Evolutionary conservation across 2,888 invertebrate species (phyloP).

Genomic region (Pseudococcus viburni): DNA sequence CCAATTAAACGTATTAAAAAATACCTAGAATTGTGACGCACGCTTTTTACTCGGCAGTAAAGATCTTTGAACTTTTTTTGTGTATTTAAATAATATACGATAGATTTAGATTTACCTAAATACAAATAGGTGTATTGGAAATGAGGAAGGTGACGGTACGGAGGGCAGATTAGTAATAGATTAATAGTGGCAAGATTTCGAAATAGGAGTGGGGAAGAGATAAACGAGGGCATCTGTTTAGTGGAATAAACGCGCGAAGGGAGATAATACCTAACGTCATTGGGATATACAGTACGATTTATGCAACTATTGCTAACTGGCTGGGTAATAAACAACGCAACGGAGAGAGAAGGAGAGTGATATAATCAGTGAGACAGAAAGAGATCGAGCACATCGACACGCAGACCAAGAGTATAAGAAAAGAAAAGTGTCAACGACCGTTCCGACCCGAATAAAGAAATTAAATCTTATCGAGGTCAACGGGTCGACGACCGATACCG

Average conservation of each 20-base stretch:
- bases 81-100: background rate
- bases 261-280: constrained; percentile 34
- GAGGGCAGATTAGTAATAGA: constrained; percentile 29
- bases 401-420: constrained; percentile 58
- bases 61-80: constrained; percentile 41
- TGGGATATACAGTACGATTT: constrained; percentile 58
- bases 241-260: constrained; percentile 26
- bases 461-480: constrained; percentile 61
- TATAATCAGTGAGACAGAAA: constrained; percentile 54
- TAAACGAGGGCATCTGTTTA: constrained; percentile 60
- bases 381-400: constrained; percentile 60
- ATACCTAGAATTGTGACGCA: background rate
- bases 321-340: constrained; percentile 49
- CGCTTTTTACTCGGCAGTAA: background rate
- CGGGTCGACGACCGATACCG: constrained; percentile 64
- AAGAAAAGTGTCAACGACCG: constrained; percentile 66
- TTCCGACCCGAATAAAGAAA: constrained; percentile 62
- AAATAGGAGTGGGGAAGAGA: constrained; percentile 18
- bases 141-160: background rate
- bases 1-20: background rate
- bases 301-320: constrained; percentile 62
- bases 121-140: background rate
- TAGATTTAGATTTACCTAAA: background rate
- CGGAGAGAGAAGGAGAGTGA: constrained; percentile 51
- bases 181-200: background rate